Evolutionary conservation across 2,888 invertebrate species (phyloP), one percentile per base, ranked within the genome.

Genomic region (Ochropacha duplaris): DNA sequence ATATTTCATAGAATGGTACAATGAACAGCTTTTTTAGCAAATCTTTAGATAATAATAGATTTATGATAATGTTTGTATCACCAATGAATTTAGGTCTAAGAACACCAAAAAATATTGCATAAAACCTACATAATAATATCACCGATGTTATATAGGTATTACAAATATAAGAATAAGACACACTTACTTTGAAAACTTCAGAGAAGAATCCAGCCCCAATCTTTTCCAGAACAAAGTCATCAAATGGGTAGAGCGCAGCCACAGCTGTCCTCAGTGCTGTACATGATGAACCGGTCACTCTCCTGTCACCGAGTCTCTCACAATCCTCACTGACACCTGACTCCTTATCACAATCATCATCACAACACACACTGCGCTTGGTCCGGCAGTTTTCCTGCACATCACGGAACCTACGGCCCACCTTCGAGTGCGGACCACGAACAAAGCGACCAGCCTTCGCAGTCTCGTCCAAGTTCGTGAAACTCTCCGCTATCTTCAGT

Each of bases 131-230:
- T n/a, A n/a, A n/a, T n/a, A n/a, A n/a, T n/a, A n/a, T n/a, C n/a
- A n/a, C n/a, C n/a, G n/a, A n/a, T n/a, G n/a, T n/a, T n/a, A n/a
- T n/a, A n/a, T n/a, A n/a, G n/a, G n/a, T n/a, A n/a, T n/a, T 22
- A 26, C 14, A 11, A 12, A 52, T n/a, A 24, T 49, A 50, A 14
- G 19, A 49, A n/a, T 39, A 54, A 31, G 54, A 22, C 26, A 55
- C 44, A 88, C 95, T 94, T 93, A 99, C 99, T 97, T 99, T 99
- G 93, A 97, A 99, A 64, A 99, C 99, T 93, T 98, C 98, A 4
- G 99, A 99, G 94, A 99, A 99, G 93, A 99, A 99, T 66, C 99
- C 99, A 55, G 96, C 94, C 54, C 99, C 99, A 78, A 99, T 97
- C 91, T 97, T 97, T 90, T 98, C 98, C 84, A 96, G 95, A 70